Percentiles rank a stretch among this genome's conserved stretches.
phyloP scores from a whole-genome alignment of 2,888 invertebrate genomes.

The Cerceris rybyensis region DNA sequence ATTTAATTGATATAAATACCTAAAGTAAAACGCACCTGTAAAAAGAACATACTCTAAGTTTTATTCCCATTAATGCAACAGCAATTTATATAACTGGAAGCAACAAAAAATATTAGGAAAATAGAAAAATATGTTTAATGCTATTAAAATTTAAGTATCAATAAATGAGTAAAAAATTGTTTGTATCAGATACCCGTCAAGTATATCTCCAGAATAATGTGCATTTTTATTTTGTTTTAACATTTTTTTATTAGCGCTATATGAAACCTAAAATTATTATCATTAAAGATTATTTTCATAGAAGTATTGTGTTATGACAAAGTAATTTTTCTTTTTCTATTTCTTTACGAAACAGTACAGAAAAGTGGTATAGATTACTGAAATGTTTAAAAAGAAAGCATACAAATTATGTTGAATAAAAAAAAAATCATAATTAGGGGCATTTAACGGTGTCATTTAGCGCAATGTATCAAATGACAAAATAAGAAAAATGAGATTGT shows the following conservation, averaged over 20 bases:
- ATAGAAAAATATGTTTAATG: conserved; percentile 30
- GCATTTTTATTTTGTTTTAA: conserved; percentile 3
- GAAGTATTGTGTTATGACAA: no score
- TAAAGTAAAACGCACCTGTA: not conserved
- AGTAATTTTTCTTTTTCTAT: not conserved
- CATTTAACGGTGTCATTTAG: conserved; percentile 32
- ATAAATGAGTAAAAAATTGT: conserved; percentile 14
- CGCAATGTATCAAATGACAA: conserved; percentile 33
- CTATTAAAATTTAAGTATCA: conserved; percentile 16
- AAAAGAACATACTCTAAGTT: not conserved
- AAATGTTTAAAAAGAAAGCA: not conserved
- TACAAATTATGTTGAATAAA: not conserved
- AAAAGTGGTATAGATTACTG: not conserved
- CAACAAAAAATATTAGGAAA: not conserved
- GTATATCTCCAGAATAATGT: conserved; percentile 11
- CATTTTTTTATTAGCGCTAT: conserved; percentile 20
- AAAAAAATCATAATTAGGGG: not conserved
- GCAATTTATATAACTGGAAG: not conserved
- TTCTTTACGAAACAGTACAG: not conserved
- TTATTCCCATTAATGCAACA: not conserved
- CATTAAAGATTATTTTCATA: no score
- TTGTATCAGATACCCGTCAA: conserved; percentile 77
- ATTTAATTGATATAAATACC: not conserved
- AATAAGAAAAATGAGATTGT: conserved; percentile 49
- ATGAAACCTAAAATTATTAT: conserved; percentile 9